phyloP scores from a whole-genome alignment of 2,888 invertebrate species.

The Pharmacophagus antenor region DNA sequence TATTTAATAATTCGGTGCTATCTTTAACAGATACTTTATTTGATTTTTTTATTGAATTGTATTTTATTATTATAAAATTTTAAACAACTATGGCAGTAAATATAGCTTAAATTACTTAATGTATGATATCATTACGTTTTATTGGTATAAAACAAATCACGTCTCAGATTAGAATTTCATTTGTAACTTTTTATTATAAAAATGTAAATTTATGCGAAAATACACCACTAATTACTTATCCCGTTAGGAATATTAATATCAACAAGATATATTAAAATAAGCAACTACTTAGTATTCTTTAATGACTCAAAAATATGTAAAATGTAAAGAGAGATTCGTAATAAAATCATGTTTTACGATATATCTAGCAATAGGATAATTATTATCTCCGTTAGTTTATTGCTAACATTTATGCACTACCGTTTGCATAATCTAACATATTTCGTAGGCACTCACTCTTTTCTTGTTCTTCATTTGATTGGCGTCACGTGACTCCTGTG shows the following conservation, averaged over 20 bases:
- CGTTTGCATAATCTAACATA: not conserved
- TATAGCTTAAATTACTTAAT: not conserved
- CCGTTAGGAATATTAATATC: too few species aligned
- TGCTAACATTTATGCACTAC: not conserved
- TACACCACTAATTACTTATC: too few species aligned
- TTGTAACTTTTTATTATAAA: not conserved
- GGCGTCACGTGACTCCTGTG: conserved; percentile 88
- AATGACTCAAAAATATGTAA: too few species aligned
- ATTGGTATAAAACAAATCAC: too few species aligned
- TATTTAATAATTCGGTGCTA: not conserved
- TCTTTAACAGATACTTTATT: too few species aligned
- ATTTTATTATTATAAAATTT: not conserved
- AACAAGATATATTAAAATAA: too few species aligned
- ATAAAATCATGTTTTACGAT: too few species aligned
- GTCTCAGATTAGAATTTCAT: not conserved
- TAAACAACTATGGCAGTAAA: not conserved
- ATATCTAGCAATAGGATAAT: too few species aligned
- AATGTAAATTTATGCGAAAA: too few species aligned
- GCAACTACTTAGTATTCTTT: too few species aligned
- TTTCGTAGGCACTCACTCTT: conserved; percentile 78
- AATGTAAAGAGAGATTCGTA: too few species aligned
- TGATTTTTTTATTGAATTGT: not conserved
- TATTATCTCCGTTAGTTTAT: not conserved
- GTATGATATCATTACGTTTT: too few species aligned
- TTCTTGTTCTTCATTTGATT: conserved; percentile 90